phyloP scores from a whole-genome alignment of 2,797 vertebrate genomes.

The Gymnothorax reevesii region DNA sequence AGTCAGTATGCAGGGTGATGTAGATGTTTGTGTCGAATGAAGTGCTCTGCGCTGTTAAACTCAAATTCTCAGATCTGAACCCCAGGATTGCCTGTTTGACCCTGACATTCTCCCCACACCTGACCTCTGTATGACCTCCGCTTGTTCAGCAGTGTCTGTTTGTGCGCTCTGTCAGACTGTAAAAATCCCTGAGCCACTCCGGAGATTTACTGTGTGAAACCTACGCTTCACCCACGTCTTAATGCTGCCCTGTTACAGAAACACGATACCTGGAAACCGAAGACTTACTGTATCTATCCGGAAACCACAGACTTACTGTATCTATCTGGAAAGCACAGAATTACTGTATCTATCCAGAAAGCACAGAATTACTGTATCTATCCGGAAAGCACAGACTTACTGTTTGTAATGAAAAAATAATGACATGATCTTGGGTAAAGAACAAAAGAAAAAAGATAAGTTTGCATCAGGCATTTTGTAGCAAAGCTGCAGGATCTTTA shows the following conservation, averaged over 20 bases:
- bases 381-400: too few relatives aligned
- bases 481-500: too few relatives aligned
- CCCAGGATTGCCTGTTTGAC: not conserved
- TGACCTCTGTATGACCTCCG: conserved; percentile 23
- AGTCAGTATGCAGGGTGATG: not conserved
- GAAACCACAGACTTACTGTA: too few relatives aligned
- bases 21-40: too few relatives aligned
- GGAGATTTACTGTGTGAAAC: conserved; percentile 44
- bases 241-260: conserved; percentile 39
- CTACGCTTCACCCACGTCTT: conserved; percentile 41
- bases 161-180: conserved; percentile 34
- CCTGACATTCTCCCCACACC: conserved; percentile 22
- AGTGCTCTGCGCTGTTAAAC: not conserved
- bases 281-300: too few relatives aligned
- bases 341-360: too few relatives aligned
- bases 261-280: conserved; percentile 26
- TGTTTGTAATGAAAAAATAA: too few relatives aligned
- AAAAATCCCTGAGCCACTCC: conserved; percentile 4
- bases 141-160: conserved; percentile 34
- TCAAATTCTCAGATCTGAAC: not conserved
- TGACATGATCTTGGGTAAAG: not conserved
- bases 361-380: too few relatives aligned
- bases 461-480: not conserved
- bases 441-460: not conserved
- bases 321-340: too few relatives aligned